Conservation (phyloP, 2,888 invertebrate genomes). For the Diloba caeruleocephala region DNA sequence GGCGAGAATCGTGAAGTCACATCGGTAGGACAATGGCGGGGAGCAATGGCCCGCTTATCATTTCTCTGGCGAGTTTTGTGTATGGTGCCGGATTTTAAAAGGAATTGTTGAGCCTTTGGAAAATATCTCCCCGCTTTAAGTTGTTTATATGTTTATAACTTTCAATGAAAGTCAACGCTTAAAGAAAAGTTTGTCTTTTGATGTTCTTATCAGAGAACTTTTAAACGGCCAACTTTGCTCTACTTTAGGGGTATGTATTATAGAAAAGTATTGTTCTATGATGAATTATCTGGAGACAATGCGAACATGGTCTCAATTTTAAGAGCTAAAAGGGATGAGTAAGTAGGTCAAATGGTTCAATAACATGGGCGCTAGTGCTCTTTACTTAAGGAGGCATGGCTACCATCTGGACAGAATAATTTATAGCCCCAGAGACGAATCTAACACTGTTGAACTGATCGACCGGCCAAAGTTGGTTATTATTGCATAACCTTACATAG, state of each 20-base stretch:
- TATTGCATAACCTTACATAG: slow-evolving; percentile 3
- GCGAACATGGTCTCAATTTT: no score
- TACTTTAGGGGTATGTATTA: no score
- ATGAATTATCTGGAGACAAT: no score
- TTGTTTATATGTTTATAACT: slow-evolving; percentile 25
- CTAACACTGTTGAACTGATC: slow-evolving; percentile 18
- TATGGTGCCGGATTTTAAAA: slow-evolving; percentile 34
- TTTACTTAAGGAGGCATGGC: slow-evolving; percentile 42
- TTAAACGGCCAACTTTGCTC: no score
- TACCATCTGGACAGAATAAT: slow-evolving; percentile 35
- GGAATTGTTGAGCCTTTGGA: slow-evolving; percentile 38
- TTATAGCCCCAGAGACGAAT: slow-evolving; percentile 28
- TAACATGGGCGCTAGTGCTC: slow-evolving; percentile 29
- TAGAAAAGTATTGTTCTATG: slow-evolving; percentile 1
- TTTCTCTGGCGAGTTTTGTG: slow-evolving; percentile 31
- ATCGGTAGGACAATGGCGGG: slow-evolving; percentile 43
- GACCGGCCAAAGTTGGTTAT: neutral
- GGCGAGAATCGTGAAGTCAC: slow-evolving; percentile 40
- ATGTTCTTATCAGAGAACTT: no score
- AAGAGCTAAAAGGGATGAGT: slow-evolving; percentile 44
- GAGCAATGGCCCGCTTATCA: slow-evolving; percentile 52
- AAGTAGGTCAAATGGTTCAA: slow-evolving; percentile 46
- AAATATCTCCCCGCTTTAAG: slow-evolving; percentile 17
- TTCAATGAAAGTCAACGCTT: slow-evolving; percentile 15
- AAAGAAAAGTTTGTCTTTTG: neutral